phyloP scores from a whole-genome alignment of 2,797 vertebrate genomes.

The Crocodylus rhombifer region DNA sequence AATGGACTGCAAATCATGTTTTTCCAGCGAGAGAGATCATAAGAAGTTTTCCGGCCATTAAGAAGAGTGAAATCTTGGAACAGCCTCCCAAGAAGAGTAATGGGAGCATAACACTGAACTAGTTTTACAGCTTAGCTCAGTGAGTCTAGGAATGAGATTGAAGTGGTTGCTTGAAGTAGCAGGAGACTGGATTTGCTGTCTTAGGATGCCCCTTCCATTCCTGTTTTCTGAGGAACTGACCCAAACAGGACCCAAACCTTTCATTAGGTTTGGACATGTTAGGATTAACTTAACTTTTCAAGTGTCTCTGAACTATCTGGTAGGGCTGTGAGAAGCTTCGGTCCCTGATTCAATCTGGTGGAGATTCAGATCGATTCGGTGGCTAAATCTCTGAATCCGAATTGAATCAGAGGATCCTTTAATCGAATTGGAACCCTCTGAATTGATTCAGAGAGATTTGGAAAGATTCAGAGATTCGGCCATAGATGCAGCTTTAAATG shows the following conservation, averaged over 20 bases:
- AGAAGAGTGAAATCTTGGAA: neutral
- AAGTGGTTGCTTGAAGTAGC: slow-evolving; percentile 26
- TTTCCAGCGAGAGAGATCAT: neutral
- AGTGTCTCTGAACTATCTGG: slow-evolving; percentile 17
- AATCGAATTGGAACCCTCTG: too few species aligned
- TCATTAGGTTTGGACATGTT: neutral
- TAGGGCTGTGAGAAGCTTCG: too few species aligned
- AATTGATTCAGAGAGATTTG: too few species aligned
- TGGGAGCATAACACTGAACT: neutral
- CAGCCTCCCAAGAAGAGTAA: neutral
- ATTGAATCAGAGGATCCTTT: too few species aligned
- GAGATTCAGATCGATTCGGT: too few species aligned
- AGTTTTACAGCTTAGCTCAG: neutral
- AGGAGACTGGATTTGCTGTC: slow-evolving; percentile 24
- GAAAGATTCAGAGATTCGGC: too few species aligned
- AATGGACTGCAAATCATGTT: neutral
- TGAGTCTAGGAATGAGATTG: neutral
- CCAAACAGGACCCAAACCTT: neutral
- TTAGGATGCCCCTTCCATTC: neutral
- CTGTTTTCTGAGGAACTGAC: slow-evolving; percentile 5
- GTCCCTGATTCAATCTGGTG: too few species aligned
- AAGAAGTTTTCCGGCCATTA: neutral
- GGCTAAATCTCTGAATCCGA: too few species aligned
- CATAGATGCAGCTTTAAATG: too few species aligned
- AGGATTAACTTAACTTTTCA: neutral